Evolutionary conservation across 2,888 invertebrate species (phyloP).

Genomic region (Dusona sp.): DNA sequence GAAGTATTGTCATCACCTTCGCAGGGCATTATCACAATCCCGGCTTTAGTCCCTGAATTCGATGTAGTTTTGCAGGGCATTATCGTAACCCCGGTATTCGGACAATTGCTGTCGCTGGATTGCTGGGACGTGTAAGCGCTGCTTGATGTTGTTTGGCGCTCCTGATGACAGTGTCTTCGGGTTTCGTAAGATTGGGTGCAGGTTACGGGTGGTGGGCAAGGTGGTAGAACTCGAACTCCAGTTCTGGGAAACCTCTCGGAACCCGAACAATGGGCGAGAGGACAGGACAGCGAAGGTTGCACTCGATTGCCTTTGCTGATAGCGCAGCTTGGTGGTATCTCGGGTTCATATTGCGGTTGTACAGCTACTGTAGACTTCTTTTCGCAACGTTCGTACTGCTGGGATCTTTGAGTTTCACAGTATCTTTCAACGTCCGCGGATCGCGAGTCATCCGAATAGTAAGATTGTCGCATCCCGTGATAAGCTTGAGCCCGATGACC

Average conservation of each 20-base stretch:
- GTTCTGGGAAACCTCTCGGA: conserved; percentile 78
- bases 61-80: conserved; percentile 80
- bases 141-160: conserved; percentile 62
- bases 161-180: conserved; percentile 81
- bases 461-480: conserved; percentile 51
- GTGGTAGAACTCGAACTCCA: conserved; percentile 78
- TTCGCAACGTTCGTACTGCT: conserved; percentile 76
- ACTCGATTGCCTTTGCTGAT: conserved; percentile 75
- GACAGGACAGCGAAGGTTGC: conserved; percentile 77
- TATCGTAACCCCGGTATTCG: conserved; percentile 80
- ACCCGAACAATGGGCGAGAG: conserved; percentile 71
- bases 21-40: conserved; percentile 82
- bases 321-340: conserved; percentile 72
- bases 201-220: conserved; percentile 79
- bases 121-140: conserved; percentile 34
- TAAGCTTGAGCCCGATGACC: conserved; percentile 79
- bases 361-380: conserved; percentile 59
- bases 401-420: conserved; percentile 56
- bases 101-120: conserved; percentile 70
- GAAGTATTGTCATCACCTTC: conserved; percentile 75
- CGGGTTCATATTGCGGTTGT: conserved; percentile 33
- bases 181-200: conserved; percentile 83
- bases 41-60: conserved; percentile 77
- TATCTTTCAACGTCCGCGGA: conserved; percentile 20
- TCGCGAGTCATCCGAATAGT: conserved; percentile 53